These are phyloP conservation scores for Diplodus sargus DNA, from an alignment of 2,797 vertebrate species.

Conservation along the genomic window DNA sequence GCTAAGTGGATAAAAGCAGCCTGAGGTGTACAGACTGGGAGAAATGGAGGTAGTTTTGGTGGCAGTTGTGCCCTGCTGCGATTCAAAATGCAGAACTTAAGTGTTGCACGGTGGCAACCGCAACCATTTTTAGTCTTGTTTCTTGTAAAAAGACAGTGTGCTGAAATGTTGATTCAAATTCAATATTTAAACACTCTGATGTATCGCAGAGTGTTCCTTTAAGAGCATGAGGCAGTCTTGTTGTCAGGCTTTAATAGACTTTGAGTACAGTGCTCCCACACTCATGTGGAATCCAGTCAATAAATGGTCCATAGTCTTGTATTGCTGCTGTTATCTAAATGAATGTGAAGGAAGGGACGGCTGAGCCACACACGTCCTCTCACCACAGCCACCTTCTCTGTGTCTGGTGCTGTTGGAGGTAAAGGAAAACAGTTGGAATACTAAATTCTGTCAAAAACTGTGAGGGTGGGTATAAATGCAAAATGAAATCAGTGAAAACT, in stretches of 20 bases:
- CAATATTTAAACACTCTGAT: not conserved
- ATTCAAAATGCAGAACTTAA: not conserved
- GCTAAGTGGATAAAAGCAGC: too few relatives aligned
- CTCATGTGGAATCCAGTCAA: not conserved
- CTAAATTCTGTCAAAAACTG: not conserved
- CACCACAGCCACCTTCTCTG: not conserved
- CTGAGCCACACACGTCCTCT: not conserved
- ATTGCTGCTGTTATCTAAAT: not conserved
- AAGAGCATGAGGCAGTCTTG: not conserved
- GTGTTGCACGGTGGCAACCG: not conserved
- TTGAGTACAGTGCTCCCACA: not conserved
- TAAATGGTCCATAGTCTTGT: not conserved
- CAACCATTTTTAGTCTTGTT: not conserved
- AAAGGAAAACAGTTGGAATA: not conserved
- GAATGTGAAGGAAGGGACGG: not conserved
- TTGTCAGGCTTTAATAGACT: constrained; percentile 3
- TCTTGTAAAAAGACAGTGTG: not conserved
- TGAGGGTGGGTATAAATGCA: constrained; percentile 16
- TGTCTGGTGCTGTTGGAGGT: not conserved
- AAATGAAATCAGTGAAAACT: constrained; percentile 33
- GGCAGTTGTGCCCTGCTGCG: not conserved
- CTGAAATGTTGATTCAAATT: not conserved
- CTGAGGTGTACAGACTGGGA: not conserved
- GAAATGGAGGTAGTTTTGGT: too few relatives aligned
- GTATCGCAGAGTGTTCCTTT: not conserved